phyloP scores from a whole-genome alignment of 2,797 vertebrate genomes.

The Sebastes dallii region DNA sequence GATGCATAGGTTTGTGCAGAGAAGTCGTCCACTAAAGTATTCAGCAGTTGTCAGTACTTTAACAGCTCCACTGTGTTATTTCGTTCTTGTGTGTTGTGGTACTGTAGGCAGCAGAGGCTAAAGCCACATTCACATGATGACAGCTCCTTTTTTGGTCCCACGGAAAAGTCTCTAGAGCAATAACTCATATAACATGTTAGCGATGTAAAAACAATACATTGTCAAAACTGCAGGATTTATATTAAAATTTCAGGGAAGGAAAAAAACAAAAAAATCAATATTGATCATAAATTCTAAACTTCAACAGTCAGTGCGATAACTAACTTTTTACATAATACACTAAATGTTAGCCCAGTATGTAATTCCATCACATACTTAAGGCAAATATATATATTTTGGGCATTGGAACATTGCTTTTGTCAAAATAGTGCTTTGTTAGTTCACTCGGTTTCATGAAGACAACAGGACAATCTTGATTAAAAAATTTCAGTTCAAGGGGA shows the following conservation, averaged over 20 bases:
- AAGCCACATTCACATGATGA: constrained; percentile 44
- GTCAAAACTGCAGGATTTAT: constrained; percentile 18
- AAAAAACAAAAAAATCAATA: not conserved
- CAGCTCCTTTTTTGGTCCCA: constrained; percentile 66
- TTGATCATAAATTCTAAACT: constrained; percentile 3
- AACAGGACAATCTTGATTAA: not conserved
- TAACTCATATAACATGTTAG: not conserved
- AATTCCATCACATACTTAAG: constrained; percentile 27
- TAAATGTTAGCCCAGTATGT: constrained; percentile 12
- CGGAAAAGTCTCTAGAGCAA: constrained; percentile 30
- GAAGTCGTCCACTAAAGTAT: constrained; percentile 47
- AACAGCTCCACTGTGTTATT: constrained; percentile 18
- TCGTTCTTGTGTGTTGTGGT: constrained; percentile 29
- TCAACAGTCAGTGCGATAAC: constrained; percentile 35
- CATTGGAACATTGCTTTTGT: constrained; percentile 17
- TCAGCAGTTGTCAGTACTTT: constrained; percentile 44
- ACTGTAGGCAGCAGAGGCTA: constrained; percentile 53
- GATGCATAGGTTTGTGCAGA: constrained; percentile 67
- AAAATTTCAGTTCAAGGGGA: constrained; percentile 1
- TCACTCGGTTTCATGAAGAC: not conserved
- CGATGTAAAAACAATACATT: constrained; percentile 5
- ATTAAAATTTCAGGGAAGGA: not conserved
- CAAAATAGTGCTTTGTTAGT: constrained; percentile 33
- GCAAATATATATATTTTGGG: not conserved
- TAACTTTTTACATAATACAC: not conserved